Base-by-base conservation (phyloP, 2,113 vertebrate genomes). In the Microcebus lehilahytsara region DNA sequence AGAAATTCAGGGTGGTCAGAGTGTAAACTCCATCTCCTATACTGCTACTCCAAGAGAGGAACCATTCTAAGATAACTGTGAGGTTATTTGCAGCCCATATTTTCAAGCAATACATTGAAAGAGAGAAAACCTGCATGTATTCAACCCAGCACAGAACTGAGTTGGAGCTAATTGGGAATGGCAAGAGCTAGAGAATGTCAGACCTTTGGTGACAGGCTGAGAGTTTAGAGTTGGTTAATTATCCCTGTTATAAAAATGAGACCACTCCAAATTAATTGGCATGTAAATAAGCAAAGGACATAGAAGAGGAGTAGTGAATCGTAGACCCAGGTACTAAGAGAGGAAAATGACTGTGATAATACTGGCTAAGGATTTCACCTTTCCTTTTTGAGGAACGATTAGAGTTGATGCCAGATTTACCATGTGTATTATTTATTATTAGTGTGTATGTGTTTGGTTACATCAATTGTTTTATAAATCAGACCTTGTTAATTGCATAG, bases 191-290 rank as follows among this genome's bases (percentile, higher is more conserved):
- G 49, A 84, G 46, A 66, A 27, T 56, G 14, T 74, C 81, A 86
- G 37, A 72, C 40, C n/a, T 53, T 22, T 89, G 62, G 64, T 71
- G 75, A 66, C 20, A 74, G 19, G 27, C n/a, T 77, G 62, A 81
- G 42, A 62, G 32, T 94, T 91, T 81, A 88, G 14, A 84, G 75
- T 14, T 95, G 56, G 37, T 84, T 67, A 75, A 84, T 96, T 89
- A 74, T 58, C 66, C 46, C 25, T 17, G 30, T n/a, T 69, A 95
- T 22, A 87, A 86, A 89, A 34, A 80, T 53, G 49, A 91, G 34
- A 92, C 32, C 56, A 37, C 46, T 93, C 85, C 58, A 64, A 74
- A 96, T 32, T 93, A 78, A 96, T 32, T 93, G 67, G 30, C 93
- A 46, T 87, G 16, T 53, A 92, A 81, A 84, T 71, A 89, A 92